These are phyloP conservation scores for Scaptomyza pallida DNA, from an alignment of 1,140 invertebrate genomes.

Conservation along the genomic window DNA sequence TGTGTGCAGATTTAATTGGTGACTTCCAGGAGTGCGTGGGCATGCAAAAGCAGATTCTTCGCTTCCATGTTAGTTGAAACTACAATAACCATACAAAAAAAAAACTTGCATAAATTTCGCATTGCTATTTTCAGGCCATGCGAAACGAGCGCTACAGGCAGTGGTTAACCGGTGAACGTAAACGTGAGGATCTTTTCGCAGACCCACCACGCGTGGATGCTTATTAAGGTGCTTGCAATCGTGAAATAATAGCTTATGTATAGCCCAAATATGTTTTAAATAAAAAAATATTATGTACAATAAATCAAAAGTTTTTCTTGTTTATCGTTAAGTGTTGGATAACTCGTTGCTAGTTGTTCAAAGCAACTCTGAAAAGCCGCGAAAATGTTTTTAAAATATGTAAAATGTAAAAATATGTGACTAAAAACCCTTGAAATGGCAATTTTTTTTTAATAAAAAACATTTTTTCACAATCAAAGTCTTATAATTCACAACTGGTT, in stretches of 20 bases:
- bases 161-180: slow-evolving; percentile 84
- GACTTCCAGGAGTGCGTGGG: slow-evolving; percentile 89
- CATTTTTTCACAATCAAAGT: too few species aligned
- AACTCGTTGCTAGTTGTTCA: too few species aligned
- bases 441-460: too few species aligned
- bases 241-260: slow-evolving; percentile 39
- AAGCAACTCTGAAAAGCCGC: too few species aligned
- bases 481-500: too few species aligned
- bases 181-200: slow-evolving; percentile 84
- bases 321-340: slow-evolving; percentile 4
- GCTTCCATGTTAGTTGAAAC: slow-evolving; percentile 84
- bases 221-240: slow-evolving; percentile 71
- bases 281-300: slow-evolving; percentile 49
- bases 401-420: too few species aligned
- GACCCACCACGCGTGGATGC: slow-evolving; percentile 84
- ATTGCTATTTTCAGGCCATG: slow-evolving; percentile 84
- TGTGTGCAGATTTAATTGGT: slow-evolving; percentile 86
- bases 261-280: slow-evolving; percentile 63
- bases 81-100: background rate
- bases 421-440: too few species aligned
- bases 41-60: slow-evolving; percentile 86
- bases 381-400: too few species aligned
- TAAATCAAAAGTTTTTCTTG: background rate
- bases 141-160: slow-evolving; percentile 85
- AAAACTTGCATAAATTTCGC: slow-evolving; percentile 9